These are phyloP conservation scores for Gila orcuttii DNA, from an alignment of 2,113 vertebrate genomes.

Conservation along the genomic window DNA sequence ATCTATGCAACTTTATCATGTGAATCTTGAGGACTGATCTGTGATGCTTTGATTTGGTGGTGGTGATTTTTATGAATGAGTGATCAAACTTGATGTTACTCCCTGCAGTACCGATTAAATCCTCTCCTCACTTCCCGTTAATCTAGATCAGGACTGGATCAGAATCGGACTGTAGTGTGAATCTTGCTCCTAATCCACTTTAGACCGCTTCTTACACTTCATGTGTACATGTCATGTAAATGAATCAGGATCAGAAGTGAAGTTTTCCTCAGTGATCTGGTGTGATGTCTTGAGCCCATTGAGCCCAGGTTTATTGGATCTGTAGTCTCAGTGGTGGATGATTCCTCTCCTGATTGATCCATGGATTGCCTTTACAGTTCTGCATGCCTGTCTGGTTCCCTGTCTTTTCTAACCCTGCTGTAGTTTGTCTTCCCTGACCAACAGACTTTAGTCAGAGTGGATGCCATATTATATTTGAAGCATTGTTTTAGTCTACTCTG, in stretches of 20 bases:
- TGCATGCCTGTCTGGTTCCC: constrained; percentile 18
- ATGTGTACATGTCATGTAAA: not conserved
- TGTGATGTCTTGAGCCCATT: not conserved
- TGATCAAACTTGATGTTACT: not conserved
- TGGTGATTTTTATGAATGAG: constrained; percentile 20
- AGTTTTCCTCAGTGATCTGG: constrained; percentile 1
- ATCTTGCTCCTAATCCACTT: constrained; percentile 13
- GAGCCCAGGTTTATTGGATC: constrained; percentile 46
- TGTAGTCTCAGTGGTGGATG: constrained; percentile 34
- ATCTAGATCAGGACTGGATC: constrained; percentile 26
- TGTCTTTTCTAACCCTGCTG: constrained; percentile 32
- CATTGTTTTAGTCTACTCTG: not conserved
- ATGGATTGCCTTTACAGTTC: constrained; percentile 4
- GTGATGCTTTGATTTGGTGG: constrained; percentile 34
- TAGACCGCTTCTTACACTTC: not conserved
- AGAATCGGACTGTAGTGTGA: not conserved
- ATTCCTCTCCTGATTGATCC: constrained; percentile 40
- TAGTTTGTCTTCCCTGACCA: constrained; percentile 5
- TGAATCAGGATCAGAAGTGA: not conserved
- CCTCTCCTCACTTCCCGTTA: not conserved
- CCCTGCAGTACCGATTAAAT: not conserved
- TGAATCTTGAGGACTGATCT: constrained; percentile 24
- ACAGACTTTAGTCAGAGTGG: not conserved
- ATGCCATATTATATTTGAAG: not conserved
- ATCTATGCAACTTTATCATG: constrained; percentile 12